These are phyloP conservation scores for Fragum fragum DNA, from an alignment of 2,888 invertebrate species.

Conservation along the genomic window DNA sequence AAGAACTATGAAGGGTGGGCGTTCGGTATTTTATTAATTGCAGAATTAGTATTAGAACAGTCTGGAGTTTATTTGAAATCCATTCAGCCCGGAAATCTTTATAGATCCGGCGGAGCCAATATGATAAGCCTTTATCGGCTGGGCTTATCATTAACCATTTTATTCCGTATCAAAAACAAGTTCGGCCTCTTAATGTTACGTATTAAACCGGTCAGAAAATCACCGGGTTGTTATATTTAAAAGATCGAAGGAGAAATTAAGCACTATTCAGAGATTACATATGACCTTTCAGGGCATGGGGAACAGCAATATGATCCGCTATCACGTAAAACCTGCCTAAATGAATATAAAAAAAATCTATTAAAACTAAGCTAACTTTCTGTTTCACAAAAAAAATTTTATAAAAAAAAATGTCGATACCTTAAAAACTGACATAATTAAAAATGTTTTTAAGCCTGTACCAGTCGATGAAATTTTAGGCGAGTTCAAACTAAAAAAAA, in stretches of 20 bases:
- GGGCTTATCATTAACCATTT: background rate
- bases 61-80: background rate
- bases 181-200: background rate
- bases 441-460: too few relatives aligned
- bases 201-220: background rate
- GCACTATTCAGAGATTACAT: too few relatives aligned
- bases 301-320: too few relatives aligned
- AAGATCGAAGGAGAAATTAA: background rate
- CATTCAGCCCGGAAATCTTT: background rate
- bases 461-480: too few relatives aligned
- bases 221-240: background rate
- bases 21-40: background rate
- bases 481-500: too few relatives aligned
- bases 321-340: too few relatives aligned
- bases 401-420: too few relatives aligned
- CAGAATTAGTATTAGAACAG: background rate
- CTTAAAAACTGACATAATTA: too few relatives aligned
- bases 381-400: too few relatives aligned
- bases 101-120: background rate
- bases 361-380: too few relatives aligned
- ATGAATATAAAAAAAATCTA: too few relatives aligned
- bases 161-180: background rate
- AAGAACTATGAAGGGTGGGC: background rate
- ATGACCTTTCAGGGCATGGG: too few relatives aligned
- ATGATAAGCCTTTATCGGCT: slow-evolving; percentile 2